Evolutionary conservation across 2,113 vertebrate genomes (phyloP), one percentile per base, ranked within the genome.

Genomic region (Mormyrus iriodes): DNA sequence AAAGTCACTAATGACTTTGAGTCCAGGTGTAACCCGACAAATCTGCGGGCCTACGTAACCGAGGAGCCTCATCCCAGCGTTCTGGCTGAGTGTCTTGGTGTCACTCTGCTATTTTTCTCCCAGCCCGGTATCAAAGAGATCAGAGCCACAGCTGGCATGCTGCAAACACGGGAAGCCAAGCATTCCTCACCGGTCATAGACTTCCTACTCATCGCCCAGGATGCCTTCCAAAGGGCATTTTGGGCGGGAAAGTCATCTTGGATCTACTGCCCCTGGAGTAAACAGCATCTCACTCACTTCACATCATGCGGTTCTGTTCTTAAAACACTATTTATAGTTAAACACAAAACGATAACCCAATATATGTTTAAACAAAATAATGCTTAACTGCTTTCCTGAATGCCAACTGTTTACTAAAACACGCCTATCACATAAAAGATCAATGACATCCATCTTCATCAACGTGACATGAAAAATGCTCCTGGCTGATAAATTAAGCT

Each of bases 341-440:
- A 79, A 42, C 17, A 17, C 42, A 12, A 31, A n/a, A 69, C 19
- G 24, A 10, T 24, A 46, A 21, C 82, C 46, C 35, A 12, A 51
- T 49, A n/a, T 51, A 48, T 4, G 15, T 4, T 79, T 39, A 19
- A 79, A 79, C 31, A 35, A 79, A 15, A 17, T 49, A 27, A 13
- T 13, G 46, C 7, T 51, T 85, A 27, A n/a, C 4, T 85, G 17
- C n/a, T 51, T 31, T 85, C 7, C 24, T 49, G 48, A 49, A 48
- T 85, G 83, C 48, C 83, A 85, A 24, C 24, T 85, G 58, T 89
- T 90, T 83, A 15, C 1, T 87, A 91, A 79, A 79, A 42, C 73
- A 21, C 8, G 73, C 73, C 35, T 42, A 79, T 79, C 35, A 85
- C 84, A 92, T 91, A 91, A 89, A 92, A 21, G 19, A 21, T 86